These are phyloP conservation scores for Aphaenogaster rudis DNA, from an alignment of 1,140 invertebrate species.

Conservation along the genomic window DNA sequence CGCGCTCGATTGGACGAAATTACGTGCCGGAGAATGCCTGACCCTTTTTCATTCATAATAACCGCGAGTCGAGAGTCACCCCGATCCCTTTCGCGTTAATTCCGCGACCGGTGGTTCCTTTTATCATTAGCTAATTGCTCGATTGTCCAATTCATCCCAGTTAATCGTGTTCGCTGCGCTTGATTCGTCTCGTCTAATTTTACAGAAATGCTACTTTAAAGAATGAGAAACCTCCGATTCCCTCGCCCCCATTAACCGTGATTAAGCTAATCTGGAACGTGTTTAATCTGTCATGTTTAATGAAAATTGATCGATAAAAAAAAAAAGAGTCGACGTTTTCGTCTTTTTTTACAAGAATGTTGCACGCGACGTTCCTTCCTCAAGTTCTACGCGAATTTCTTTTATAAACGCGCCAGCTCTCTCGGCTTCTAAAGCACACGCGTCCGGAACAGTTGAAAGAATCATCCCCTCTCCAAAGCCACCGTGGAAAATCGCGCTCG, in stretches of 20 bases:
- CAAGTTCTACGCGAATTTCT: background rate
- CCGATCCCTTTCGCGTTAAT: background rate
- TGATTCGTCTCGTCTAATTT: background rate
- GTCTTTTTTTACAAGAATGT: background rate
- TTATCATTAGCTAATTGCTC: background rate
- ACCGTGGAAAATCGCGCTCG: conserved; percentile 17
- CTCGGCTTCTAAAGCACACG: background rate
- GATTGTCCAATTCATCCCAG: background rate
- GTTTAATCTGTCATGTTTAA: background rate
- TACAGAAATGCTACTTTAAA: background rate
- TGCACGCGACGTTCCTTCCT: background rate
- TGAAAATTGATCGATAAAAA: background rate
- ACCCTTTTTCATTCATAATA: background rate
- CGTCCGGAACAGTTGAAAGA: background rate
- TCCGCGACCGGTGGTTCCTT: background rate
- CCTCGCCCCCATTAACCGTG: background rate
- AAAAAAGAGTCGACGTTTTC: background rate
- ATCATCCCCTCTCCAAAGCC: conserved; percentile 15
- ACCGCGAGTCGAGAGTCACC: background rate
- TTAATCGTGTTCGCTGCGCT: background rate
- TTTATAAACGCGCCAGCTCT: background rate
- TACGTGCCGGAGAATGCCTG: background rate
- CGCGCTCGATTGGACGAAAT: background rate
- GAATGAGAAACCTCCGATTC: background rate
- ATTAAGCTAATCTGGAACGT: background rate